phyloP scores from a whole-genome alignment of 1,140 invertebrate genomes.

The Bombus terrestris region DNA sequence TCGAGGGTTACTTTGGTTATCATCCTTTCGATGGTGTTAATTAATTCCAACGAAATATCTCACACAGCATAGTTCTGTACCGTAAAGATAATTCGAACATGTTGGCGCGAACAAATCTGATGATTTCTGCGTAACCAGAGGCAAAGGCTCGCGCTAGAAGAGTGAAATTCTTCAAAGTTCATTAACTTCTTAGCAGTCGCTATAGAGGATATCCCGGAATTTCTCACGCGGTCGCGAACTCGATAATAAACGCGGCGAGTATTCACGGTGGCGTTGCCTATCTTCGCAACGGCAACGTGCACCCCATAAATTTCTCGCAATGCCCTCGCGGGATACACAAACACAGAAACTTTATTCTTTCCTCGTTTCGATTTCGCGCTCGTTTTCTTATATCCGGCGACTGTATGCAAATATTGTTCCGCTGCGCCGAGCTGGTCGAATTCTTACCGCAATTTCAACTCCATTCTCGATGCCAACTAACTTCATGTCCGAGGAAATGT shows the following conservation, averaged over 20 bases:
- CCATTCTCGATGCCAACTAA: neutral
- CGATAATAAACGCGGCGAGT: constrained; percentile 20
- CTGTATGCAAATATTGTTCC: constrained; percentile 3
- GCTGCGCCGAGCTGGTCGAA: neutral
- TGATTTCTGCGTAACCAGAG: neutral
- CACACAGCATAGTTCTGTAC: neutral
- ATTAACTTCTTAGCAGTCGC: constrained; percentile 17
- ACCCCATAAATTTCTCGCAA: constrained; percentile 17
- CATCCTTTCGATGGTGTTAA: neutral
- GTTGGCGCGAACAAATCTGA: neutral
- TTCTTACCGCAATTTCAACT: neutral
- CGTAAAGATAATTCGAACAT: neutral
- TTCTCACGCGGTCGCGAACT: constrained; percentile 21
- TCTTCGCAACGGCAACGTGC: neutral
- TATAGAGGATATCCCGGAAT: constrained; percentile 16
- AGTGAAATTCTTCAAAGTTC: constrained; percentile 22
- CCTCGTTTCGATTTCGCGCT: constrained; percentile 18
- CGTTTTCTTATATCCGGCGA: neutral
- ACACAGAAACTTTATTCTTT: neutral
- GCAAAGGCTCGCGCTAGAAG: neutral
- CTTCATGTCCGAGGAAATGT: neutral
- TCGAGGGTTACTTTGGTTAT: no score
- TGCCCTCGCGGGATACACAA: neutral
- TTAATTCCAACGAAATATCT: neutral
- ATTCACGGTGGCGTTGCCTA: constrained; percentile 17